Evolutionary conservation across 1,140 invertebrate genomes (phyloP), one percentile per base, ranked within the genome.

Genomic region (Aphelinus atriplicis): DNA sequence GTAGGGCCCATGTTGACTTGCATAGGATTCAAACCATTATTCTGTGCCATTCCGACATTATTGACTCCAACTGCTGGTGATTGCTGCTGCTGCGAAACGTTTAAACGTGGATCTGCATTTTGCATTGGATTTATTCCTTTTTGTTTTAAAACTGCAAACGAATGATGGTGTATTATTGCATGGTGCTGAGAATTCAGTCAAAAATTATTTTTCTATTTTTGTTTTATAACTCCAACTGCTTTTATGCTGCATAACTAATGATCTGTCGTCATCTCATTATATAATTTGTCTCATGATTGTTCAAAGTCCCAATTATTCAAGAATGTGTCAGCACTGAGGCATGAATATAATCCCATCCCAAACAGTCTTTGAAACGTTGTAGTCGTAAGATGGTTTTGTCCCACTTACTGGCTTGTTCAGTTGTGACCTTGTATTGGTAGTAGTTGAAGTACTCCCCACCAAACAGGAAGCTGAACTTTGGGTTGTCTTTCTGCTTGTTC

Each of bases 401-500:
- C 80, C 87, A 92, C 93, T 92, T 91, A 94, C 93, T 93, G 85
- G 93, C 93, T 93, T 95, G 95, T 87, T 96, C 95, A 65, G 94
- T 93, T 58, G 93, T 94, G 72, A 98, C 96, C 92, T 97, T 95
- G 85, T 95, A 98, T 84, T 97, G 95, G 89, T 99, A 99, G 88
- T 99, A 99, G 86, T 95, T 95, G 89, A 94, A 97, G 88, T 93
- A 94, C 83, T 98, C 96, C 63, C 97, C 97, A 78, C 97, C 97
- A 90, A 97, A 99, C 53, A 99, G 90, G 89, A 99, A 99, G 78
- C 94, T 92, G 89, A 99, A 99, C 84, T 97, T 97, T 9, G 96
- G 96, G 88, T 99, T 99, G 82, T 97, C 95, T 87, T 96, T 95
- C 87, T 99, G 97, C 88, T 99, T 98, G 82, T 95, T 96, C 90